Base-by-base conservation (phyloP, 2,113 vertebrate species). In the Erythrocercus mccallii region DNA sequence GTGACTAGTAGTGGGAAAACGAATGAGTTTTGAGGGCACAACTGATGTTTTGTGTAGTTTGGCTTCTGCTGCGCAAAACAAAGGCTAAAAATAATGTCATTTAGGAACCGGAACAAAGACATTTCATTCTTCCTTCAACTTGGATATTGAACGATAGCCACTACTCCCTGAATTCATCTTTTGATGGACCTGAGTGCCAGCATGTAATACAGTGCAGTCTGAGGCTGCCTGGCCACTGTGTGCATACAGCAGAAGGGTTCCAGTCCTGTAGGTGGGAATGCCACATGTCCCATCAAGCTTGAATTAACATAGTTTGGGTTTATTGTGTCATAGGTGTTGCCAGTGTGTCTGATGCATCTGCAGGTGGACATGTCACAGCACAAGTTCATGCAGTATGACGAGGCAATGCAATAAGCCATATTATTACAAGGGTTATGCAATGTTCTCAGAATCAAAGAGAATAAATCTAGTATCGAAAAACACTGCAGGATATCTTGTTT, bases 301-400 rank as follows among this genome's bases (percentile, higher is more conserved):
- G 90, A 86, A 88, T 92, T 88, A 93, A 21, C 88, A 92, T 81
- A 92, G n/a, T 64, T 93, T 9, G n/a, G 90, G 76, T 92, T 93
- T 88, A 53, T 95, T 86, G 92, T 96, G 93, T 94, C 95, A 96
- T 37, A 88, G 76, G 60, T 96, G 90, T 93, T 96, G 92, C 92
- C 95, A 96, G 77, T 0, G 15, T 93, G 94, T 94, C 95, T 96
- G 88, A 94, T 96, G 82, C 76, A 88, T 83, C 95, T 78, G 82
- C 84, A 78, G 81, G 93, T 83, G 86, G 90, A 97, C 64, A 73
- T 96, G 95, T 95, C 94, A 84, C 92, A 92, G 93, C 88, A 88
- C 93, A 94, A 96, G 93, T 97, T 88, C 92, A 90, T 0, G 5
- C 80, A 66, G 71, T 56, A 53, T 94, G 85, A 96, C 35, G 14